Percentiles rank a stretch among this genome's conserved stretches.
Evolutionary conservation across 2,888 invertebrate species (phyloP).

Genomic region (Perithous albicinctus): DNA sequence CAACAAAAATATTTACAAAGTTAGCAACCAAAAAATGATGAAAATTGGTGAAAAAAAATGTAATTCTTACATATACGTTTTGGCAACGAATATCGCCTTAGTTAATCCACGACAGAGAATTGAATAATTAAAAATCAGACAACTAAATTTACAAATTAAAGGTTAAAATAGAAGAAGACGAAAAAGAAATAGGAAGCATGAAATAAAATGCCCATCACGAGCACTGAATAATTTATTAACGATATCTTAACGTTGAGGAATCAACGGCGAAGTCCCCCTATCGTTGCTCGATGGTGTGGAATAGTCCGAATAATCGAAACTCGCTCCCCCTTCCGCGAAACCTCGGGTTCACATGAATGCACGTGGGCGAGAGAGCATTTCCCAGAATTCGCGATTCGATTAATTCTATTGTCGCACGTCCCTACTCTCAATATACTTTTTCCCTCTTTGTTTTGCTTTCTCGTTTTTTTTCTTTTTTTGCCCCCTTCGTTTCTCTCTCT

Average conservation of each 20-base stretch:
- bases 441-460: constrained; percentile 13
- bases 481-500: background rate
- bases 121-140: background rate
- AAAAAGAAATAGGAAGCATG: background rate
- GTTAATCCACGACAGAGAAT: background rate
- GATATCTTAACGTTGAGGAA: constrained; percentile 22
- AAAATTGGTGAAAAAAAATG: too few relatives aligned
- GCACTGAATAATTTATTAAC: constrained; percentile 23
- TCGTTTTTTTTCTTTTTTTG: background rate
- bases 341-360: background rate
- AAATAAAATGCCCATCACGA: constrained; percentile 17
- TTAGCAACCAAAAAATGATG: too few relatives aligned
- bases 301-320: constrained; percentile 36
- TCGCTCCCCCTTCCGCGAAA: background rate
- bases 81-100: too few relatives aligned
- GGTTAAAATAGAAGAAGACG: background rate
- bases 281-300: constrained; percentile 26
- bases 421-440: constrained; percentile 23
- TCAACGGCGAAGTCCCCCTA: constrained; percentile 6
- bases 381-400: constrained; percentile 31
- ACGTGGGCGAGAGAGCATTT: constrained; percentile 21
- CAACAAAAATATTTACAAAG: too few relatives aligned
- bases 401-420: constrained; percentile 33
- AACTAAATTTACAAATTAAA: background rate
- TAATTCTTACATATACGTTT: too few relatives aligned